A percentile compares a stretch with the other conserved stretches of the same genome.
Conservation (phyloP, 2,888 invertebrate genomes). For the Cheilosia impressa region DNA sequence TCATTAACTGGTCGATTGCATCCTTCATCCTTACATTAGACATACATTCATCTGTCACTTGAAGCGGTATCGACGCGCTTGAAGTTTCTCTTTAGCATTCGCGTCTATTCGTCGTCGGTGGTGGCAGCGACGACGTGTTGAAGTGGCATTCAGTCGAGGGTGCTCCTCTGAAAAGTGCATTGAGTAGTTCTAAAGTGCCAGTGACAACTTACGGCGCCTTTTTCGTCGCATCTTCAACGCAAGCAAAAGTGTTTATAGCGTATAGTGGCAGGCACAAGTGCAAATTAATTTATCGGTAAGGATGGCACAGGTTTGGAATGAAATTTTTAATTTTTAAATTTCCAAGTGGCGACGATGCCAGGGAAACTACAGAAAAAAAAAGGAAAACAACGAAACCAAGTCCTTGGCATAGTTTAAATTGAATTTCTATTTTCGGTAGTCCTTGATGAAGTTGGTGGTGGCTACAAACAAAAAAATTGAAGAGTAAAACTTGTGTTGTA, state of each 20-base stretch:
- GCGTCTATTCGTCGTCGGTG: conserved; percentile 5
- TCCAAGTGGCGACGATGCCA: conserved; percentile 25
- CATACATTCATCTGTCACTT: conserved; percentile 62
- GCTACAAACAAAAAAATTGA: conserved; percentile 15
- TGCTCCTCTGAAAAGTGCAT: conserved; percentile 71
- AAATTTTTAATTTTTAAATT: conserved; percentile 25
- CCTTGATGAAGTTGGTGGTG: conserved; percentile 66
- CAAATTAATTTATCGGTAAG: conserved; percentile 71
- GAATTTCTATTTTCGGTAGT: conserved; percentile 72
- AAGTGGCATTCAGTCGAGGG: conserved; percentile 71
- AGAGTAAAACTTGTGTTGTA: conserved; percentile 22
- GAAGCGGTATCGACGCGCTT: conserved; percentile 51
- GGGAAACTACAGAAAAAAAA: conserved; percentile 6
- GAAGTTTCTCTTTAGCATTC: conserved; percentile 43
- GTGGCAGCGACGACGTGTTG: conserved; percentile 20
- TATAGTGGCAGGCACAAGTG: conserved; percentile 49
- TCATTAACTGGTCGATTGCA: conserved; percentile 66
- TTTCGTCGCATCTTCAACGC: conserved; percentile 30
- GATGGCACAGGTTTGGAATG: background rate
- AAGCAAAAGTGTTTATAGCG: conserved; percentile 31
- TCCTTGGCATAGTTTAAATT: conserved; percentile 75
- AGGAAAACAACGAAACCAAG: conserved; percentile 28
- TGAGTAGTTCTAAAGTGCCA: conserved; percentile 65
- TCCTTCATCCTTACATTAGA: conserved; percentile 57
- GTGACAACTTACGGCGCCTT: conserved; percentile 65